Evolutionary conservation across 2,888 invertebrate genomes (phyloP), one percentile per base, ranked within the genome.

Genomic region (Parascotia fuliginaria): DNA sequence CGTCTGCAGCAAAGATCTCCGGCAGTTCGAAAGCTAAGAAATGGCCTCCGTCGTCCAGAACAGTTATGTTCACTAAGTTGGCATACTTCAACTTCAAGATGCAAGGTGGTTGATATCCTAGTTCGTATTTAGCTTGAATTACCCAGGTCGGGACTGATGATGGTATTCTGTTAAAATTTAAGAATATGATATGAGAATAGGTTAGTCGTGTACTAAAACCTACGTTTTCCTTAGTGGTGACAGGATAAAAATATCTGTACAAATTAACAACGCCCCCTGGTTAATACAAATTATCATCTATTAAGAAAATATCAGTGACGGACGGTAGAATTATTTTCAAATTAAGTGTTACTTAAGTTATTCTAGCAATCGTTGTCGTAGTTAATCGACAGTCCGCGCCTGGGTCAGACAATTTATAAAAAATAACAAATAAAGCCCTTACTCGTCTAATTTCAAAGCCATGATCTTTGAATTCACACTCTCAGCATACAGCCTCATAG

Each of bases 21-120:
- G 98, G 97, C 60, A 94, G 86, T 79, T 98, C 96, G 38, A 97
- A 93, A 0, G 97, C 97, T 0, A 96, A 93, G 88, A 98, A 98
- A 81, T 98, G 98, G 0, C 98, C 98, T 0, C 97, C 97, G 1
- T 93, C 86, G 0, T 93, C 81, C 48, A 95, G 75, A 34, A 94
- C 89, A 0, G 93, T 95, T 51, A 93, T 93, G 31, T 94, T 94
- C 0, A 96, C 87, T 3, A 97, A 70, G 75, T 97, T 96, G 0
- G 73, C 73, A 75, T 85, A 96, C 64, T 93, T 94, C 1, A 90
- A 79, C 34, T 87, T 86, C 1, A 96, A 67, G 13, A 95, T 76
- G 42, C 87, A 89, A 11, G 94, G 93, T 0, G 95, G 93, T 9
- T 84, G 78, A 48, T 93, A 93, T 0, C 85, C 31, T 0, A 97